Evolutionary conservation across 2,888 invertebrate genomes (phyloP).

Genomic region (Agrochola lota): DNA sequence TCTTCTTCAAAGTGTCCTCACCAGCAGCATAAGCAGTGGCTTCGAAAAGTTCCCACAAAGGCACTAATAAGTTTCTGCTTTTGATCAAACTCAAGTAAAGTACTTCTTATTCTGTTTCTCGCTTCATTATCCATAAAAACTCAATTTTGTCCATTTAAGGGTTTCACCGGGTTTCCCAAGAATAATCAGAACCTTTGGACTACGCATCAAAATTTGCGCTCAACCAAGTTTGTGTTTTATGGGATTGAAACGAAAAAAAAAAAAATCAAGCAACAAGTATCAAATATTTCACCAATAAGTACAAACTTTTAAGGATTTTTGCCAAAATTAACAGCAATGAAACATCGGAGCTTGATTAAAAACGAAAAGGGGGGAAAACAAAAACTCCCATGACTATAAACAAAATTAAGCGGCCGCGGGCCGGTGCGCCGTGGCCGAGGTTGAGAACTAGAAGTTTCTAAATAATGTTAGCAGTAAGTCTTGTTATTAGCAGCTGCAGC

Average conservation of each 20-base stretch:
- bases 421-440: not conserved
- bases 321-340: conserved; percentile 37
- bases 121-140: not conserved
- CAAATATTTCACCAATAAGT: conserved; percentile 46
- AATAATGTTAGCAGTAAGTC: conserved; percentile 34
- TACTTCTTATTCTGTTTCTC: not conserved
- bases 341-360: conserved; percentile 57
- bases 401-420: conserved; percentile 55
- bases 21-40: not conserved
- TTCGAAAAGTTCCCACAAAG: too few species aligned
- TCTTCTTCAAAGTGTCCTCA: not conserved
- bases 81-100: not conserved
- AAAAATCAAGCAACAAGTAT: conserved; percentile 36
- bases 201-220: conserved; percentile 3
- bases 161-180: not conserved
- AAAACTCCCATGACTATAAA: conserved; percentile 68
- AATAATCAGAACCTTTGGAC: not conserved
- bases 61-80: not conserved
- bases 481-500: conserved; percentile 8
- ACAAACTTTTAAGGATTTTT: conserved; percentile 39
- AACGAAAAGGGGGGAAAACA: conserved; percentile 52
- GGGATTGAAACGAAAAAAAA: conserved; percentile 1
- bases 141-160: not conserved
- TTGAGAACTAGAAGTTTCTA: conserved; percentile 21
- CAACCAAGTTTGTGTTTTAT: conserved; percentile 10